Evolutionary conservation across 2,888 invertebrate species (phyloP).

Genomic region (Noctua pronuba): DNA sequence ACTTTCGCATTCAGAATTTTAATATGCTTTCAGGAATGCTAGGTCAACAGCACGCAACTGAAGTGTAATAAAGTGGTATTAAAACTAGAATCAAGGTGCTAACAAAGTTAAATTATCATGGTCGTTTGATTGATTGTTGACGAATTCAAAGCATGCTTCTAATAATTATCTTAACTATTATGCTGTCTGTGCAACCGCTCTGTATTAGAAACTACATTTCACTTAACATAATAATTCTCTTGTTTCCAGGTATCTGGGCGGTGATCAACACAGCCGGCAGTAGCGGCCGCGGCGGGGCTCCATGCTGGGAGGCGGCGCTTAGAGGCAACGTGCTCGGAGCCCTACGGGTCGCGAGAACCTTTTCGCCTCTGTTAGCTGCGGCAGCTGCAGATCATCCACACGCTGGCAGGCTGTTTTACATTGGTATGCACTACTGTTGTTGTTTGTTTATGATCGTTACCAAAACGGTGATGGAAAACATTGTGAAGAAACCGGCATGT

Average conservation of each 20-base stretch:
- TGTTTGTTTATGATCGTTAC: background rate
- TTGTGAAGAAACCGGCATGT: background rate
- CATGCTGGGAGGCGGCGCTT: constrained; percentile 93
- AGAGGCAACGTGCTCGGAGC: constrained; percentile 93
- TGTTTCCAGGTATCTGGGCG: constrained; percentile 93
- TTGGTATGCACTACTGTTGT: constrained; percentile 83
- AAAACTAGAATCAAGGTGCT: background rate
- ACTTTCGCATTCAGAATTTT: too few species aligned
- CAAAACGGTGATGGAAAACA: background rate
- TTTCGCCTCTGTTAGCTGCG: constrained; percentile 92
- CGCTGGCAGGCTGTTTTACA: constrained; percentile 93
- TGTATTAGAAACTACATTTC: background rate
- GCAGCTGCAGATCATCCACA: constrained; percentile 86
- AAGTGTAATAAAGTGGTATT: too few species aligned
- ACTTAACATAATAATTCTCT: background rate
- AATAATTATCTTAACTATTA: background rate
- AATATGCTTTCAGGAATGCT: too few species aligned
- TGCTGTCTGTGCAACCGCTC: background rate
- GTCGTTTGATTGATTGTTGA: constrained; percentile 1
- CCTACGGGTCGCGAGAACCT: constrained; percentile 93
- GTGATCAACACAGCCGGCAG: constrained; percentile 96
- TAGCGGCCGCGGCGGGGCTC: constrained; percentile 93
- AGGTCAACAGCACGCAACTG: too few species aligned
- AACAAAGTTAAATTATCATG: background rate
- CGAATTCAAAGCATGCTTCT: background rate